A percentile compares a stretch with the other conserved stretches of the same genome.
Evolutionary conservation across 2,888 invertebrate species (phyloP).

Genomic region (Trachelus troglodyta): DNA sequence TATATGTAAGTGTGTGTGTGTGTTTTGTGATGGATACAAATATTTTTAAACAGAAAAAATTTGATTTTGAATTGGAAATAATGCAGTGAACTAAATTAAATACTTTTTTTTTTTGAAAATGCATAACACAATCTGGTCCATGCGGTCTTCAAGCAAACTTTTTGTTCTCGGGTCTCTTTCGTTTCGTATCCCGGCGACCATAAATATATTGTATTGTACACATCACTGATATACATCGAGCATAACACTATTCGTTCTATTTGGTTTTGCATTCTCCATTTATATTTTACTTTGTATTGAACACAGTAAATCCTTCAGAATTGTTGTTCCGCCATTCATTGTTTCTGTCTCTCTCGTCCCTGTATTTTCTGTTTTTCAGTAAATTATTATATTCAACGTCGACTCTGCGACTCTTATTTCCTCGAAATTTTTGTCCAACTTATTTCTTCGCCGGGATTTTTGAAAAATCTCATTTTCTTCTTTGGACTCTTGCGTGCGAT

Average conservation of each 20-base stretch:
- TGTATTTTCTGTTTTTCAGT: not conserved
- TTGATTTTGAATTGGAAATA: not conserved
- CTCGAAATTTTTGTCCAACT: not conserved
- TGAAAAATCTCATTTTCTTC: not conserved
- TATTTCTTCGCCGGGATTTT: not conserved
- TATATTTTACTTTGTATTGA: not conserved
- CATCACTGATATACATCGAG: not conserved
- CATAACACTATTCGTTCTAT: not conserved
- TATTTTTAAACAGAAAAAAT: not conserved
- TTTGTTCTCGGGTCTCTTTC: not conserved
- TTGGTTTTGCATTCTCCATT: not conserved
- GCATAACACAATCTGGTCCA: not conserved
- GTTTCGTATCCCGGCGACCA: not conserved
- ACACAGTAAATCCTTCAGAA: not conserved
- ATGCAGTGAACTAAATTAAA: not conserved
- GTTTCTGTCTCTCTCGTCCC: not conserved
- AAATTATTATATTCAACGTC: not conserved
- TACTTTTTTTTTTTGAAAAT: not conserved
- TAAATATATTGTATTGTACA: not conserved
- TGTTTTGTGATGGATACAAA: not conserved
- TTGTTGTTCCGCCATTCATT: not conserved
- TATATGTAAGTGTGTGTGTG: not conserved
- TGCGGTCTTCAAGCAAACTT: not conserved
- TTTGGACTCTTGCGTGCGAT: not conserved
- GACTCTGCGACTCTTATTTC: not conserved